Conservation (phyloP, 2,113 vertebrate genomes). For the Microtus montanus region DNA sequence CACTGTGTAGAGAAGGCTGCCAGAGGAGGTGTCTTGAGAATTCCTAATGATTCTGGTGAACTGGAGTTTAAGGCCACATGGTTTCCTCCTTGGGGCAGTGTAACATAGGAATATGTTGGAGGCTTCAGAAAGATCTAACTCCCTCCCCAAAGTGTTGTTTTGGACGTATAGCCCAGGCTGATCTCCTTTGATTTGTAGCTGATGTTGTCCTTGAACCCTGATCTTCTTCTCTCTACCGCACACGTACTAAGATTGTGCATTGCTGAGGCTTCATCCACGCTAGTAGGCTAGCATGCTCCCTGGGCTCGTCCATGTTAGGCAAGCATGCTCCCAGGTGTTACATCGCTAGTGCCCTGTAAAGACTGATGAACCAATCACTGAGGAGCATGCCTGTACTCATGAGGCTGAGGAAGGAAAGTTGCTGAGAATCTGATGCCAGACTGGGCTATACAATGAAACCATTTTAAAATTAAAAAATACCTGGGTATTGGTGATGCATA, state of each 20-base stretch:
- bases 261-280: not conserved
- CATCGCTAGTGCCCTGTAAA: too few relatives aligned
- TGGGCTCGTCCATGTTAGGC: not conserved
- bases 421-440: too few relatives aligned
- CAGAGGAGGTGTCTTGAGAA: not conserved
- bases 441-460: too few relatives aligned
- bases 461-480: too few relatives aligned
- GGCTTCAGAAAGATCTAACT: not conserved
- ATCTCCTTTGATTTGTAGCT: not conserved
- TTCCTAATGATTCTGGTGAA: not conserved
- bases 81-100: not conserved
- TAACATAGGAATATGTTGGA: accelerated
- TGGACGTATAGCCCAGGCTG: not conserved
- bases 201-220: not conserved
- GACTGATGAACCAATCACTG: too few relatives aligned
- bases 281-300: not conserved
- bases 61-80: not conserved
- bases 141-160: not conserved
- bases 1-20: not conserved
- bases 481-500: too few relatives aligned
- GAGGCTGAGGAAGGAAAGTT: too few relatives aligned
- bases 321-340: too few relatives aligned
- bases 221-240: not conserved
- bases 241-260: too few relatives aligned
- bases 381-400: too few relatives aligned